These are phyloP conservation scores for Corythornis madagascariensis DNA, from an alignment of 2,113 vertebrate species.

Conservation along the genomic window DNA sequence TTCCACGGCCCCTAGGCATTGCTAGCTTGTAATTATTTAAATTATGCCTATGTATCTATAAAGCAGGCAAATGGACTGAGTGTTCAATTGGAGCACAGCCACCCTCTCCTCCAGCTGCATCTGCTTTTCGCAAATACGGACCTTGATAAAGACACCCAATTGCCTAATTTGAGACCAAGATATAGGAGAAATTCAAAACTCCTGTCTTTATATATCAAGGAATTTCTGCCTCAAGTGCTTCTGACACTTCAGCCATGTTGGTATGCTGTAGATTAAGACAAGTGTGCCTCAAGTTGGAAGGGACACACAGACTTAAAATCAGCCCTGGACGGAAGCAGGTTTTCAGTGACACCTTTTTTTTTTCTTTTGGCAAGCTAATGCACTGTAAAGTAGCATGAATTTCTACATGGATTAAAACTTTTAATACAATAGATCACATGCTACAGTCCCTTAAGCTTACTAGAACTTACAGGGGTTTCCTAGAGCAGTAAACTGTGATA, in stretches of 20 bases:
- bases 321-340: not conserved
- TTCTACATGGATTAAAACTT: not conserved
- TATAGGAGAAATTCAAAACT: not conserved
- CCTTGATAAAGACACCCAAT: not conserved
- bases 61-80: not conserved
- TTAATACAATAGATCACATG: not conserved
- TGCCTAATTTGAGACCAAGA: not conserved
- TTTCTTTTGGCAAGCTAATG: not conserved
- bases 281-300: not conserved
- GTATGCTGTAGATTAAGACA: not conserved
- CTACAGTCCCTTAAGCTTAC: not conserved
- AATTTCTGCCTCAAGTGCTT: not conserved
- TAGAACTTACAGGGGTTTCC: not conserved
- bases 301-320: not conserved
- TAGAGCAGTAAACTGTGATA: not conserved
- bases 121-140: not conserved
- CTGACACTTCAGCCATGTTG: not conserved
- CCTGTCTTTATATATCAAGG: not conserved
- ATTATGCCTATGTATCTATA: not conserved
- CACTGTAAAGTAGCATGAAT: not conserved
- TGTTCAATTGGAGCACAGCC: not conserved
- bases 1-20: not conserved
- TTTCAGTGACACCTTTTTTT: not conserved
- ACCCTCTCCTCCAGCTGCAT: not conserved
- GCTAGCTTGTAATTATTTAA: not conserved